Percentiles rank a stretch among this genome's conserved stretches.
Evolutionary conservation across 2,113 vertebrate genomes (phyloP).

Genomic region (Eulacestoma nigropectus): DNA sequence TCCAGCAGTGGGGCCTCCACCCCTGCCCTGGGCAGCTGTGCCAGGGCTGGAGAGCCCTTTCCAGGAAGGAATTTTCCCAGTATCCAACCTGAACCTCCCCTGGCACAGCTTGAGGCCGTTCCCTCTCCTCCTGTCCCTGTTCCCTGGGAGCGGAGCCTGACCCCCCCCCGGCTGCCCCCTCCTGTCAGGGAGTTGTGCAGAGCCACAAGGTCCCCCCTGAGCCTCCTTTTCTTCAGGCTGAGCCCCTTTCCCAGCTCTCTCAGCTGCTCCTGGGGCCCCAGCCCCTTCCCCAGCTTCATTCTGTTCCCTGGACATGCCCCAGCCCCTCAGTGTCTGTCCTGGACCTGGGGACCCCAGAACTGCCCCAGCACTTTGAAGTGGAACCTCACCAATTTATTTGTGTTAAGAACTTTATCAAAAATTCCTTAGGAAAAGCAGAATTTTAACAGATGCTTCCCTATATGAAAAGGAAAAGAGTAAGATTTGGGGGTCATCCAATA

Average conservation of each 20-base stretch:
- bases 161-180: not conserved
- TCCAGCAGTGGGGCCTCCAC: accelerated
- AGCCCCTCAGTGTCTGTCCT: not conserved
- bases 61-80: accelerated
- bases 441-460: not conserved
- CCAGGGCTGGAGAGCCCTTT: not conserved
- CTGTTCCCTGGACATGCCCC: accelerated
- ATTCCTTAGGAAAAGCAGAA: not conserved
- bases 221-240: not conserved
- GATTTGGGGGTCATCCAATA: not conserved
- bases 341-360: not conserved
- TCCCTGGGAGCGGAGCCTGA: not conserved
- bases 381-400: not conserved
- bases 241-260: not conserved
- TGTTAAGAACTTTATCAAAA: not conserved
- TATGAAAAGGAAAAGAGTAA: not conserved
- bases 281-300: accelerated
- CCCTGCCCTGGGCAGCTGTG: not conserved
- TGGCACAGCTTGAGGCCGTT: not conserved
- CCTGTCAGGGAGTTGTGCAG: not conserved
- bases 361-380: not conserved
- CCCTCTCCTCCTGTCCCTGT: not conserved
- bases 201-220: not conserved
- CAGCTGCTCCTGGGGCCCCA: not conserved
- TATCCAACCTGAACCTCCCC: accelerated